These are phyloP conservation scores for Atherix ibis DNA, from an alignment of 2,888 invertebrate species.

Conservation along the genomic window DNA sequence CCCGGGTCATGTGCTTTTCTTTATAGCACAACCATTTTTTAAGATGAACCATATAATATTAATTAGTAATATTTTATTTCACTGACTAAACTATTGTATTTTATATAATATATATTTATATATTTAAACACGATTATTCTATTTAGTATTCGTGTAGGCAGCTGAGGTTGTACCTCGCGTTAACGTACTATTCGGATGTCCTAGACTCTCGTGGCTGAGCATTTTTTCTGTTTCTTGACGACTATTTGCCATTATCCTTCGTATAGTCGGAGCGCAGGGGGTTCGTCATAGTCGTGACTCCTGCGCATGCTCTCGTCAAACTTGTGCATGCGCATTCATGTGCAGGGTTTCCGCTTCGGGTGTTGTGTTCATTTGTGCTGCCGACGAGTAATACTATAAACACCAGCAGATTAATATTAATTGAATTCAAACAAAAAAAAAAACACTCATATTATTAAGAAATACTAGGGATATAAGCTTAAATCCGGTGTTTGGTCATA, in stretches of 20 bases:
- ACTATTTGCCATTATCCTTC: conserved; percentile 32
- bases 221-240: conserved; percentile 33
- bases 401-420: conserved; percentile 20
- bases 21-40: no score
- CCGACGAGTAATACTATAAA: conserved; percentile 74
- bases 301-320: conserved; percentile 54
- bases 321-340: conserved; percentile 74
- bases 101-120: no score
- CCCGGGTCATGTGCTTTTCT: no score
- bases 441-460: conserved; percentile 1
- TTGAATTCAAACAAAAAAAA: neutral
- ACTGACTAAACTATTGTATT: no score
- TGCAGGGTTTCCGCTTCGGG: conserved; percentile 60
- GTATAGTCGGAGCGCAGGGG: conserved; percentile 33
- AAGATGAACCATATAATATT: no score
- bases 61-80: no score
- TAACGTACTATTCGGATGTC: conserved; percentile 26
- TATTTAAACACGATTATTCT: no score
- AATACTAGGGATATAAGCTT: no score
- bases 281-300: conserved; percentile 37
- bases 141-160: conserved; percentile 8
- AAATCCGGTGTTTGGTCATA: no score
- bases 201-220: conserved; percentile 24
- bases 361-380: conserved; percentile 55
- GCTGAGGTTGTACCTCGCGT: conserved; percentile 21